phyloP scores from a whole-genome alignment of 1,140 invertebrate genomes.

The Dendrolimus kikuchii region DNA sequence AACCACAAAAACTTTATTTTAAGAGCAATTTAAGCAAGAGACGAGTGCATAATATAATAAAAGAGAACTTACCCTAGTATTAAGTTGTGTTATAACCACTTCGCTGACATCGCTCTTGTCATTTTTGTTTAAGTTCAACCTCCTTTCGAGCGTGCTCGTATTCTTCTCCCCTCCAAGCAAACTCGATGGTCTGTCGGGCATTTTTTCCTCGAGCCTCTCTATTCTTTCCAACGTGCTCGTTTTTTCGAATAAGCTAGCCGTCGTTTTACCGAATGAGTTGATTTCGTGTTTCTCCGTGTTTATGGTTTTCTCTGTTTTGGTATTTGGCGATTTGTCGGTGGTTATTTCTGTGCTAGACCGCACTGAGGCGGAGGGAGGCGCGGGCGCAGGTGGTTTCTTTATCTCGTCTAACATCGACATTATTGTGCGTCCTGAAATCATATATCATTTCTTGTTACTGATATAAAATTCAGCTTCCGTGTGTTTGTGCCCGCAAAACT shows the following conservation, averaged over 20 bases:
- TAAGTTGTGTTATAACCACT: conserved; percentile 52
- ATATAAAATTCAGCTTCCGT: too few species aligned
- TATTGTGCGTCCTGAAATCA: conserved; percentile 43
- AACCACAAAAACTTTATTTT: too few species aligned
- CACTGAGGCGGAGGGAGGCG: conserved; percentile 24
- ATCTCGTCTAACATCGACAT: conserved; percentile 52
- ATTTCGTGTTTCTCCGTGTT: conserved; percentile 25
- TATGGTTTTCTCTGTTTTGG: conserved; percentile 22
- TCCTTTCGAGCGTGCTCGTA: conserved; percentile 40
- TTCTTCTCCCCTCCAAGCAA: conserved; percentile 16
- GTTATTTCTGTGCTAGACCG: conserved; percentile 11
- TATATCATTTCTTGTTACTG: neutral
- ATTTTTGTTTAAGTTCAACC: conserved; percentile 17
- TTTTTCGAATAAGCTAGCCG: conserved; percentile 28
- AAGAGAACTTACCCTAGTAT: conserved; percentile 56
- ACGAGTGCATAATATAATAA: neutral
- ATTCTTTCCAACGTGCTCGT: conserved; percentile 21
- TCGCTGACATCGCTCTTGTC: conserved; percentile 35
- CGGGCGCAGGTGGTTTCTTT: conserved; percentile 39
- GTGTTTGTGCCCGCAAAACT: too few species aligned
- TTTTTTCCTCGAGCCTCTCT: conserved; percentile 27
- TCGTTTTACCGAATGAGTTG: conserved; percentile 23
- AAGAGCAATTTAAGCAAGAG: too few species aligned
- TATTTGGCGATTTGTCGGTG: conserved; percentile 27
- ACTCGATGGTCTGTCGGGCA: conserved; percentile 13